phyloP scores from a whole-genome alignment of 2,113 vertebrate species.

The Thamnaconus septentrionalis region DNA sequence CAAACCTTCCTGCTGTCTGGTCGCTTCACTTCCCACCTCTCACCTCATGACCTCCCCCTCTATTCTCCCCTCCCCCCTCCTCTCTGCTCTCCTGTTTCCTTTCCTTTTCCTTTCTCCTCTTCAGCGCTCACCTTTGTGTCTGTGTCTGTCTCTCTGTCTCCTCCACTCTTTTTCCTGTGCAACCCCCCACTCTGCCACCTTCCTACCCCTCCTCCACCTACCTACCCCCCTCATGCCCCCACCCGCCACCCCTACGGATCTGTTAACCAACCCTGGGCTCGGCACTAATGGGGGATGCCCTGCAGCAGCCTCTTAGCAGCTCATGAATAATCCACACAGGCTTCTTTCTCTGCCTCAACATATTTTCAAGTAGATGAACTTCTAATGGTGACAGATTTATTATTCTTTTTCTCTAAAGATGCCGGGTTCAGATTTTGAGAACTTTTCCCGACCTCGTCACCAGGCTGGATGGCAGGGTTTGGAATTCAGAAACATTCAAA shows the following conservation, averaged over 20 bases:
- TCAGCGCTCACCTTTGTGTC: too few relatives aligned
- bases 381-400: conserved; percentile 30
- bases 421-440: too few relatives aligned
- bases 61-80: neutral
- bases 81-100: conserved; percentile 1
- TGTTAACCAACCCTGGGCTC: conserved; percentile 17
- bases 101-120: too few relatives aligned
- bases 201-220: conserved; percentile 1
- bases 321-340: conserved; percentile 60
- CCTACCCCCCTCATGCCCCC: conserved; percentile 3
- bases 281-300: conserved; percentile 54
- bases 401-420: too few relatives aligned
- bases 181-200: conserved; percentile 20
- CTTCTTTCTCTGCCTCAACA: conserved; percentile 38
- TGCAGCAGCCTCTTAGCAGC: conserved; percentile 60
- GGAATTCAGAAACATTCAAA: too few relatives aligned
- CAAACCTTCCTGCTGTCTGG: conserved; percentile 43
- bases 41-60: conserved; percentile 26
- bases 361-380: conserved; percentile 33
- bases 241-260: conserved; percentile 8
- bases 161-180: conserved; percentile 12
- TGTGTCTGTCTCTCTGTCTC: neutral
- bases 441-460: too few relatives aligned
- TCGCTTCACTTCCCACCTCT: conserved; percentile 26
- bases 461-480: too few relatives aligned